Evolutionary conservation across 37 sponge, comb jelly and placozoan genomes (phyloP).

Genomic region (Eunapius fragilis): DNA sequence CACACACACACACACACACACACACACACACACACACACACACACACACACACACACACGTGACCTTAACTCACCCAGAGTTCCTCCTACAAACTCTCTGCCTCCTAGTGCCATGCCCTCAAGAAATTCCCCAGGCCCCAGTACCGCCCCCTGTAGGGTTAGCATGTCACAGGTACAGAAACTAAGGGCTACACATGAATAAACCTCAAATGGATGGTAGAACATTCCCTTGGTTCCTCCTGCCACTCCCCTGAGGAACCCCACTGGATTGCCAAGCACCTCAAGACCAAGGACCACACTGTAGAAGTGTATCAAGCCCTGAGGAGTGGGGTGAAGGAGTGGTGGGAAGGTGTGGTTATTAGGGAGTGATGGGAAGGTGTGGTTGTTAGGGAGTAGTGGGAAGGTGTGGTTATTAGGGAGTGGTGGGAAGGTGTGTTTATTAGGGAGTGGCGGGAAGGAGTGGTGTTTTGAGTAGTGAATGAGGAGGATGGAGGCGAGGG

Average conservation of each 20-base stretch:
- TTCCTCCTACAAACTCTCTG: slow-evolving; percentile 58
- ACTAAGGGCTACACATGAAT: background rate
- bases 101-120: slow-evolving; percentile 74
- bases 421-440: too few species aligned
- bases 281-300: slow-evolving; percentile 81
- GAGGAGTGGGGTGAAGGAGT: background rate
- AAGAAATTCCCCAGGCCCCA: slow-evolving; percentile 89
- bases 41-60: too few species aligned
- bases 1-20: too few species aligned
- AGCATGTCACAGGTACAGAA: too few species aligned
- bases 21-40: too few species aligned
- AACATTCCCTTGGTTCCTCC: slow-evolving; percentile 80
- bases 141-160: slow-evolving; percentile 78
- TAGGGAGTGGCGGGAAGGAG: too few species aligned
- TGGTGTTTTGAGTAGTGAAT: too few species aligned
- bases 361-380: too few species aligned
- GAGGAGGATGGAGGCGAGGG: too few species aligned
- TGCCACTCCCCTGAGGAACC: slow-evolving; percentile 71
- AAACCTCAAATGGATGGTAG: slow-evolving; percentile 84
- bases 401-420: too few species aligned
- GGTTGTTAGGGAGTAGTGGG: too few species aligned
- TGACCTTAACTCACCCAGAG: slow-evolving; percentile 69
- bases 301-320: slow-evolving; percentile 71
- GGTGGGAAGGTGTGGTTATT: background rate
- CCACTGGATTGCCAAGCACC: slow-evolving; percentile 88